These are phyloP conservation scores for Sialia sialis DNA, from an alignment of 2,113 vertebrate genomes.

Conservation along the genomic window DNA sequence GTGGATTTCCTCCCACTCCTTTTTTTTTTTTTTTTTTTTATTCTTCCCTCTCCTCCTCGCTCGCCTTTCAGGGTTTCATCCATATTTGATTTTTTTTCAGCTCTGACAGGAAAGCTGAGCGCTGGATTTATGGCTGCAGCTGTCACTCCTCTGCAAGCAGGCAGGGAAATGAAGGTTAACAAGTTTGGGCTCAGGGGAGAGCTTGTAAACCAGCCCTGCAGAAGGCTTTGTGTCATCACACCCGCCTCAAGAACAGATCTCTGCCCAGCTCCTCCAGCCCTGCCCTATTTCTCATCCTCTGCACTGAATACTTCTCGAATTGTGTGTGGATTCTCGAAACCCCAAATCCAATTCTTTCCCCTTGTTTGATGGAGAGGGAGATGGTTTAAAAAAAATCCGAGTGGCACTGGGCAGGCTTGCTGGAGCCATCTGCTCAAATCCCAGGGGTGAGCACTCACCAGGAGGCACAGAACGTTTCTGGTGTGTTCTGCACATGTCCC, in stretches of 20 bases:
- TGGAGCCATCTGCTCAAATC: neutral
- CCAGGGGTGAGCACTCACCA: neutral
- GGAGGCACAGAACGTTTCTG: neutral
- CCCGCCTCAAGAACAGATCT: neutral
- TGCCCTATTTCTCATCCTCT: neutral
- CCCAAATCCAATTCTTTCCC: neutral
- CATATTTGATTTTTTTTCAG: neutral
- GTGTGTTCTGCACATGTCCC: neutral
- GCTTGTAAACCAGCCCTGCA: neutral
- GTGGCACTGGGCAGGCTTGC: neutral
- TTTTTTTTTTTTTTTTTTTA: neutral
- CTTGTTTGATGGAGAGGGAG: neutral
- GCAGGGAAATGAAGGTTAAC: constrained; percentile 30
- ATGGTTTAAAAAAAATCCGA: neutral
- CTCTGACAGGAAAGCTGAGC: neutral
- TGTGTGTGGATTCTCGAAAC: neutral
- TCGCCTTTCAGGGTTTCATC: neutral
- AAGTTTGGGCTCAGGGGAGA: neutral
- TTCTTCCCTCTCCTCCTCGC: neutral
- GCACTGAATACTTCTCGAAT: neutral
- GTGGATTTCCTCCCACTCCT: neutral
- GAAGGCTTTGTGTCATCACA: neutral
- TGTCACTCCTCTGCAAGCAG: constrained; percentile 13
- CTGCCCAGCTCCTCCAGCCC: neutral
- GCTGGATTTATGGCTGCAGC: constrained; percentile 33